Base-by-base conservation (phyloP, 1,140 invertebrate species). In the Hyles vespertilio region DNA sequence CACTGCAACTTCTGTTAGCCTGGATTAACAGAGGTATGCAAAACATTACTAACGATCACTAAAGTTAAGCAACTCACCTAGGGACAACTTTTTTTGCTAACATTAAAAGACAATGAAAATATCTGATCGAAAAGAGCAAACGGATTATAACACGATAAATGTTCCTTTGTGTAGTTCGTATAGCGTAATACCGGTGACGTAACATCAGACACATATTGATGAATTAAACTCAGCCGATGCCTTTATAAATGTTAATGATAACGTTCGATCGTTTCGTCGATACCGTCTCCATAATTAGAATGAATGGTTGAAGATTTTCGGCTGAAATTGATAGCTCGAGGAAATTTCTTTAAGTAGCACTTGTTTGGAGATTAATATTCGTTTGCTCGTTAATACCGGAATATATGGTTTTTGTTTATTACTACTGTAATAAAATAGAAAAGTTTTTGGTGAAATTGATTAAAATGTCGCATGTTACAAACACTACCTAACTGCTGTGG, bases 211-310 rank as follows among this genome's bases (percentile, higher is more conserved):
- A 81, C 71, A 74, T 48, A 83, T 78, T 82, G 79, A 84, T 83
- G 77, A 77, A 83, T 77, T 77, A 80, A 77, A 79, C 65, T 66
- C 62, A 77, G 72, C 75, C 69, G 65, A 81, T 69, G 66, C 64
- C 74, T 69, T 78, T 81, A 81, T 78, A 74, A 80, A 81, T 77
- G 70, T 74, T 75, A 75, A 81, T 73, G 79, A 77, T 77, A 78
- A 77, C 65, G 66, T 58, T 62, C 63, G 65, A 70, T 72, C 69
- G 60, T 11, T 43, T 33, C 58, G 46, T 12, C 60, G 74, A 80
- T 77, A 72, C 59, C 22, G 52, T 56, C 54, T 63, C 68, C 64
- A 77, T 85, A 85, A 81, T 83, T 81, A 76, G 72, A 83, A 81
- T 79, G 64, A 77, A 83, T 78, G 72, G 73, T 73, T 61, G 58